Evolutionary conservation across 37 sponge, comb jelly and placozoan genomes (phyloP).

Genomic region (Eunapius fragilis): DNA sequence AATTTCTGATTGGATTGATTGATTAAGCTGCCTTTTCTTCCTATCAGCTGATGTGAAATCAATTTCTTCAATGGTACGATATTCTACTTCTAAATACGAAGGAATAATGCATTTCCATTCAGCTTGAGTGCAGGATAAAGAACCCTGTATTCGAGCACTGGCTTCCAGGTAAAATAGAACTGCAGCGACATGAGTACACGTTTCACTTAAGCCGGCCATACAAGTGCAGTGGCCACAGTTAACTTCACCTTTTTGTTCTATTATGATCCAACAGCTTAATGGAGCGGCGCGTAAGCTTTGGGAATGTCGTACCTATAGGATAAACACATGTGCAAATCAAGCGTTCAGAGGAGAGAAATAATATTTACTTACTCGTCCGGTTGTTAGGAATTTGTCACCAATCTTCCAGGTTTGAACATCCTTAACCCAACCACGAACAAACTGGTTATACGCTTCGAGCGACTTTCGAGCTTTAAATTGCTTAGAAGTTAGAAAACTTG

Average conservation of each 20-base stretch:
- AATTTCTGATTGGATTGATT: neutral
- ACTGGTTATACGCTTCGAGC: slow-evolving; percentile 37
- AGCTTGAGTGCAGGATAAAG: neutral
- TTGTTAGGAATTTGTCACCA: neutral
- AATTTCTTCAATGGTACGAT: neutral
- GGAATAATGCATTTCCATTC: neutral
- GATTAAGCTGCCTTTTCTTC: neutral
- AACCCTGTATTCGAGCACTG: neutral
- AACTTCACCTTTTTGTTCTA: neutral
- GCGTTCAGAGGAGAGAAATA: neutral
- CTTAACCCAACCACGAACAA: slow-evolving; percentile 19
- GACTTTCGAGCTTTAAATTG: slow-evolving; percentile 23
- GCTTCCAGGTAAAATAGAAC: neutral
- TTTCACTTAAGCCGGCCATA: too few relatives aligned
- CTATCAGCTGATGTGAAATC: neutral
- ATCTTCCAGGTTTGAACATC: neutral
- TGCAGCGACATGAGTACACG: neutral
- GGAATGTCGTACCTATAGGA: neutral
- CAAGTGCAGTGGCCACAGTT: neutral
- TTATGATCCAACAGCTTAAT: too few relatives aligned
- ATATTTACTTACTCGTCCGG: neutral
- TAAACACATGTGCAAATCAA: neutral
- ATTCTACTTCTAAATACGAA: neutral
- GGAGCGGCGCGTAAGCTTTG: neutral
- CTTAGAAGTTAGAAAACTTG: slow-evolving; percentile 8